These are phyloP conservation scores for Cinclus mexicanus DNA, from an alignment of 2,113 vertebrate genomes.

Conservation along the genomic window DNA sequence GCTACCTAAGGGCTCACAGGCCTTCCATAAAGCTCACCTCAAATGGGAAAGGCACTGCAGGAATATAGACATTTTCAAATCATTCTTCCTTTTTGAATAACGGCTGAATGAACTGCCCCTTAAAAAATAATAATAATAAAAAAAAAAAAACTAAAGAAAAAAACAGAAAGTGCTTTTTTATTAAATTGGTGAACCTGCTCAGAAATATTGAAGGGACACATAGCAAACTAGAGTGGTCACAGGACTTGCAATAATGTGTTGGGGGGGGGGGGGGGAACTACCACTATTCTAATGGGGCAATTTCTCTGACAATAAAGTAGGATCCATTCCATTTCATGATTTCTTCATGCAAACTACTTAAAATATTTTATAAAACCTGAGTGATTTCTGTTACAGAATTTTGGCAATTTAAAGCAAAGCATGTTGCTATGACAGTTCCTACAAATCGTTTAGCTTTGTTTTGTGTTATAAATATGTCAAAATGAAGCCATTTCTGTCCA, in stretches of 20 bases:
- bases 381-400: neutral
- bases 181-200: neutral
- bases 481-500: neutral
- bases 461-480: slow-evolving; percentile 30
- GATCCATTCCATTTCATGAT: neutral
- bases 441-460: slow-evolving; percentile 15
- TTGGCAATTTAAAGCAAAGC: neutral
- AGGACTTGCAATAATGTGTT: neutral
- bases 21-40: neutral
- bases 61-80: neutral
- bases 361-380: neutral
- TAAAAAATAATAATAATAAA: neutral
- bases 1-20: neutral
- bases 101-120: neutral
- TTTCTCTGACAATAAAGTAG: neutral
- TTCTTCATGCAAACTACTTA: neutral
- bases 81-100: neutral
- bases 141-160: neutral
- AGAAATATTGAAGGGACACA: neutral
- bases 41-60: neutral
- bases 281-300: neutral
- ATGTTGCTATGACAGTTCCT: slow-evolving; percentile 10
- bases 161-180: neutral
- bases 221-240: neutral
- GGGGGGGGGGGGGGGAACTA: accelerated